A percentile compares a stretch with the other conserved stretches of the same genome.
These are phyloP conservation scores for Falco biarmicus DNA, from an alignment of 2,797 vertebrate species.

Conservation along the genomic window DNA sequence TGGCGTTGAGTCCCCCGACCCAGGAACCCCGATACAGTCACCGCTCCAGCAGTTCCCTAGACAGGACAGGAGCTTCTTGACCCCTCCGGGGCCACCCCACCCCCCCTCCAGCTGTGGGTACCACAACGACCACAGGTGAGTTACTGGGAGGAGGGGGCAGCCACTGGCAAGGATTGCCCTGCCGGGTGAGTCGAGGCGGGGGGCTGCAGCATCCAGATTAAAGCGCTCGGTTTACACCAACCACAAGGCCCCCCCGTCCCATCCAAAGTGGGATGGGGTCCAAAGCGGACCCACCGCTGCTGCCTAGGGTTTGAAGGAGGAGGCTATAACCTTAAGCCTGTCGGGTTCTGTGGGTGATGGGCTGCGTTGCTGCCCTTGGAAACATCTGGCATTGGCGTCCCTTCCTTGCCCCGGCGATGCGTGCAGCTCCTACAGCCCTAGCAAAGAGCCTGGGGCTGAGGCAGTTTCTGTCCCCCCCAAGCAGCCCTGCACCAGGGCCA, in stretches of 20 bases:
- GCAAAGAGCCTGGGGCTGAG: neutral
- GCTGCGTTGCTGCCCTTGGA: neutral
- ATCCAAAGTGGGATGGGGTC: no score
- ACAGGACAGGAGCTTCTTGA: slow-evolving; percentile 87
- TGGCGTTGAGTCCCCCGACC: slow-evolving; percentile 84
- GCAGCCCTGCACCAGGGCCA: neutral
- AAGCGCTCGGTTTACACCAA: neutral
- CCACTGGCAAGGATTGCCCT: neutral
- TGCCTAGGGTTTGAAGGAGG: neutral
- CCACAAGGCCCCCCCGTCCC: neutral
- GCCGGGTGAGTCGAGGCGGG: neutral
- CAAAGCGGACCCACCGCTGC: neutral
- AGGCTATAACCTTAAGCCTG: neutral
- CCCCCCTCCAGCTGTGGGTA: slow-evolving; percentile 79
- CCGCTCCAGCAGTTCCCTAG: slow-evolving; percentile 87
- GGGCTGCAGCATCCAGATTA: neutral
- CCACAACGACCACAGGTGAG: slow-evolving; percentile 81
- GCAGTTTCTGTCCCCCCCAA: neutral
- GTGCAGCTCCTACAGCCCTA: neutral
- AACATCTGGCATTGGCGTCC: neutral
- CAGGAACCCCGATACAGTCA: slow-evolving; percentile 82
- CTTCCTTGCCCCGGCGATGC: neutral
- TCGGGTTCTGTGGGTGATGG: neutral
- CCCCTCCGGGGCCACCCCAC: slow-evolving; percentile 75
- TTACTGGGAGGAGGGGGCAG: neutral